Percentiles rank a stretch among this genome's conserved stretches.
phyloP scores from a whole-genome alignment of 2,797 vertebrate genomes.

The Benthosema pterotum region DNA sequence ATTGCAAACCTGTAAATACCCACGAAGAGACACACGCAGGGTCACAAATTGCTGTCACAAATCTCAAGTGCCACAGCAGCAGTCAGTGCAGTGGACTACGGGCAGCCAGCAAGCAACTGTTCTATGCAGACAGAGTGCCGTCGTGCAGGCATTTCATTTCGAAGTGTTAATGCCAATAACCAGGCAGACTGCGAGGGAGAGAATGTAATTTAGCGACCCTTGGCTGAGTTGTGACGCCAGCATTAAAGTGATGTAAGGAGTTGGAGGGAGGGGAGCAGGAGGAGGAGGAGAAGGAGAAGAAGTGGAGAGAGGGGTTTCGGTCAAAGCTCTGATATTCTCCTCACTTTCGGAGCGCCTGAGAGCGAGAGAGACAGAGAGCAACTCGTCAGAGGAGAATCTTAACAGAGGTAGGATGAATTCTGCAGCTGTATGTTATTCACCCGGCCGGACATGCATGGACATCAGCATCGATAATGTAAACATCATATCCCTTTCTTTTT shows the following conservation, averaged over 20 bases:
- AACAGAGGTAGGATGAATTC: conserved; percentile 61
- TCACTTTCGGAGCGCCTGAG: conserved; percentile 72
- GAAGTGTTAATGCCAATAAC: conserved; percentile 60
- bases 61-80: background rate
- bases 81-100: background rate
- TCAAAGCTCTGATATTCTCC: conserved; percentile 64
- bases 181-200: conserved; percentile 33
- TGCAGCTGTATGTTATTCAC: background rate
- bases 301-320: conserved; percentile 25
- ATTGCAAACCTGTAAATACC: conserved; percentile 2
- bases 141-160: conserved; percentile 49
- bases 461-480: no score
- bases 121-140: no score
- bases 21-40: background rate
- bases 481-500: no score
- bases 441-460: no score
- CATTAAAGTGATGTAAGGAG: conserved; percentile 76
- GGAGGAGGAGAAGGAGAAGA: conserved; percentile 31
- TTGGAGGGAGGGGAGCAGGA: conserved; percentile 51
- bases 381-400: conserved; percentile 56
- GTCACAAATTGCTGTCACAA: background rate
- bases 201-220: conserved; percentile 64
- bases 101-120: no score
- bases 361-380: conserved; percentile 62
- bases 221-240: conserved; percentile 76